Percentiles rank a stretch among this genome's conserved stretches.
Conservation (phyloP, 2,113 vertebrate genomes). For the Eubucco bourcierii region DNA sequence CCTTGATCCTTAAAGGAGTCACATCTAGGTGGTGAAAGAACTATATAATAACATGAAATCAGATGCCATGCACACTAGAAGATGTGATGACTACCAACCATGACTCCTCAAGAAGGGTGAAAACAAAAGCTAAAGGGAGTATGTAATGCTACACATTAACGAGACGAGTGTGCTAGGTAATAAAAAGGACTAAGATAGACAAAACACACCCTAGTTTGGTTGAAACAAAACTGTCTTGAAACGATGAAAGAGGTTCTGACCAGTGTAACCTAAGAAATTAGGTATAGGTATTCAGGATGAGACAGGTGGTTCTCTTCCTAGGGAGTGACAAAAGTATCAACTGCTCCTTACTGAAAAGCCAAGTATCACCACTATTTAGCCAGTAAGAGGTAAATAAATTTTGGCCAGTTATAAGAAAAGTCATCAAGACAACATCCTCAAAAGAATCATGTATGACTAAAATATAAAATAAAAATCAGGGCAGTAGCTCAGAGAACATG, state of each 20-base stretch:
- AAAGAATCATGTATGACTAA: rapidly evolving
- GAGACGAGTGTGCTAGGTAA: neutral
- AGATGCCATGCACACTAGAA: neutral
- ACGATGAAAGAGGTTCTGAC: neutral
- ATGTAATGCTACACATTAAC: neutral
- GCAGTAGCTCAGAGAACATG: neutral
- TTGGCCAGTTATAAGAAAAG: neutral
- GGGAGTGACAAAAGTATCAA: neutral
- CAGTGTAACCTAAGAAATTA: neutral
- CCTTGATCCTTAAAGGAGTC: neutral
- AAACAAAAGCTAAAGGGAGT: neutral
- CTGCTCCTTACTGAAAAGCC: neutral
- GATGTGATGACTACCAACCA: neutral
- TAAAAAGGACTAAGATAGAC: neutral
- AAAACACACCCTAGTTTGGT: neutral
- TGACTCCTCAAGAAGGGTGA: rapidly evolving
- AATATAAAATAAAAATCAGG: neutral
- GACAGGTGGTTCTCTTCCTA: neutral
- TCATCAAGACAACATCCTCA: neutral
- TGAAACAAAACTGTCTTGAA: neutral
- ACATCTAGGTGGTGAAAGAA: neutral
- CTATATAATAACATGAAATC: neutral
- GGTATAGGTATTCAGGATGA: neutral
- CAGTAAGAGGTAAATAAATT: neutral
- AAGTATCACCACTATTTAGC: neutral